Evolutionary conservation across 2,797 vertebrate genomes (phyloP).

Genomic region (Catamblyrhynchus diadema): DNA sequence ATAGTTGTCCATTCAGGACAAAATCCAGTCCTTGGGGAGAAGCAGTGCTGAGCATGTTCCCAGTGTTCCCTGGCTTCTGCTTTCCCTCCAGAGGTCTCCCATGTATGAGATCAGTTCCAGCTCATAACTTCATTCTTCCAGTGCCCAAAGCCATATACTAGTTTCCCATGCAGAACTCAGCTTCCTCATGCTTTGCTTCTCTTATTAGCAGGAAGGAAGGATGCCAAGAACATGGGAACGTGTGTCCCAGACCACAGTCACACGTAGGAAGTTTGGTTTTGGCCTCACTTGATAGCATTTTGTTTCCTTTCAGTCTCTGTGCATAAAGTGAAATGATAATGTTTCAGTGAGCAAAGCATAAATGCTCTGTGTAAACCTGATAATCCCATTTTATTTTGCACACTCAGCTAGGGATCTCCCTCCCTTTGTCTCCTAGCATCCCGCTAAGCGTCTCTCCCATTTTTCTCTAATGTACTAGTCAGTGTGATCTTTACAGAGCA

Average conservation of each 20-base stretch:
- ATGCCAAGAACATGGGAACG: neutral
- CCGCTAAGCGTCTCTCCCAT: neutral
- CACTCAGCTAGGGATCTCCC: fast-evolving
- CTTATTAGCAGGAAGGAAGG: neutral
- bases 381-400: neutral
- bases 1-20: neutral
- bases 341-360: neutral
- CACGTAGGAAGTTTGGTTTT: neutral
- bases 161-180: conserved; percentile 16
- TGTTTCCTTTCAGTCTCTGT: neutral
- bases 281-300: neutral
- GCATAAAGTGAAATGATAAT: neutral
- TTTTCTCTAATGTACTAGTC: neutral
- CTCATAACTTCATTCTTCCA: neutral
- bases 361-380: neutral
- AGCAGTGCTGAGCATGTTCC: neutral
- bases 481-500: neutral
- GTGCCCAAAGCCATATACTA: neutral
- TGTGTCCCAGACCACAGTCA: neutral
- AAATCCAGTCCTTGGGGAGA: neutral
- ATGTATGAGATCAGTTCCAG: neutral
- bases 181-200: neutral
- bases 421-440: neutral
- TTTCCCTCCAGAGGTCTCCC: neutral
- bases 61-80: neutral